phyloP scores from a whole-genome alignment of 1,140 invertebrate genomes.

The Heliconius hewitsoni region DNA sequence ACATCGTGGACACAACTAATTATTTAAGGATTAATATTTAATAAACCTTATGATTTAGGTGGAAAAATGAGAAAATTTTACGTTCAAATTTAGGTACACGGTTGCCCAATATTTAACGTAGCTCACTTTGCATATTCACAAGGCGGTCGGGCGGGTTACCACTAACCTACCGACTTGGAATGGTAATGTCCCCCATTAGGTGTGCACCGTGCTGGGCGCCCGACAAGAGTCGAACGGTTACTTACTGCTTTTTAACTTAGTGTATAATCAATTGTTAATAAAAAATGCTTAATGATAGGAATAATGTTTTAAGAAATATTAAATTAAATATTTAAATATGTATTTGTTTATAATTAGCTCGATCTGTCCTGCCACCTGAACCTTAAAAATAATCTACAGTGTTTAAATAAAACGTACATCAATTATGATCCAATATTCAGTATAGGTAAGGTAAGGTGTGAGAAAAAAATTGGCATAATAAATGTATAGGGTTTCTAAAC shows the following conservation, averaged over 20 bases:
- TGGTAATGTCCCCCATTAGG: conserved; percentile 66
- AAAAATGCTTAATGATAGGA: background rate
- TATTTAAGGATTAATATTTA: background rate
- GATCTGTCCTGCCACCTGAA: no score
- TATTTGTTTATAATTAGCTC: no score
- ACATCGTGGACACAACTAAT: background rate
- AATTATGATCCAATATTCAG: no score
- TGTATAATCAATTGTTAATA: background rate
- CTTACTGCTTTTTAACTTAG: background rate
- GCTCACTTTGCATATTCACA: conserved; percentile 73
- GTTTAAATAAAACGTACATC: no score
- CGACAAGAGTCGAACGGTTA: conserved; percentile 22
- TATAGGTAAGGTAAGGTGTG: no score
- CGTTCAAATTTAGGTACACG: conserved; percentile 53
- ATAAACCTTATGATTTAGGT: conserved; percentile 2
- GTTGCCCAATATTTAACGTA: conserved; percentile 65
- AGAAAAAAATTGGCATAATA: no score
- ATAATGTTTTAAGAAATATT: no score
- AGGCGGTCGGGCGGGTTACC: conserved; percentile 58
- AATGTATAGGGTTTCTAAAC: no score
- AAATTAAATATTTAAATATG: no score
- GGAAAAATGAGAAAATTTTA: conserved; percentile 39
- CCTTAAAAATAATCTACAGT: no score
- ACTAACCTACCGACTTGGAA: conserved; percentile 59
- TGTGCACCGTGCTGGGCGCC: conserved; percentile 24